Conservation (phyloP, 2,888 invertebrate genomes). For the Drosophila pegasa region DNA sequence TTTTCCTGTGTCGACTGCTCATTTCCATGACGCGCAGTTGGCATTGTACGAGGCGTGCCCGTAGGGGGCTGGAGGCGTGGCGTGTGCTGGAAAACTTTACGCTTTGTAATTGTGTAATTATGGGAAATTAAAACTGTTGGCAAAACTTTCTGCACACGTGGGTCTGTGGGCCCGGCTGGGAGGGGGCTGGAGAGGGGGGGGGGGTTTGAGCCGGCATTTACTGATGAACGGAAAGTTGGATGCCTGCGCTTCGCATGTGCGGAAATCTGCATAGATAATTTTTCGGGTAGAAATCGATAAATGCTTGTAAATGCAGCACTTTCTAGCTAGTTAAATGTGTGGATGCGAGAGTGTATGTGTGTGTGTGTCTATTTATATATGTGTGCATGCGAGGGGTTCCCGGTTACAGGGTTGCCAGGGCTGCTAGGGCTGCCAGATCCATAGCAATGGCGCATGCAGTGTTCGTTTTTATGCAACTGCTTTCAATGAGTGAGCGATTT, state of each 20-base stretch:
- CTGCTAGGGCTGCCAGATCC: slow-evolving; percentile 20
- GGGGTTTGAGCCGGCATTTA: neutral
- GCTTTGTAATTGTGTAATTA: slow-evolving; percentile 82
- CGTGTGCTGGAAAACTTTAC: slow-evolving; percentile 79
- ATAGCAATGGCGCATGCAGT: slow-evolving; percentile 40
- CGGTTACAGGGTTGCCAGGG: slow-evolving; percentile 25
- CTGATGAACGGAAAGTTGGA: slow-evolving; percentile 51
- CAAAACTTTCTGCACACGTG: slow-evolving; percentile 79
- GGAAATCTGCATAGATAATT: slow-evolving; percentile 75
- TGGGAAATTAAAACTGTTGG: slow-evolving; percentile 82
- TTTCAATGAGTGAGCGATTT: slow-evolving; percentile 79
- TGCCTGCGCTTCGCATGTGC: slow-evolving; percentile 61
- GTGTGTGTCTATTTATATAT: neutral
- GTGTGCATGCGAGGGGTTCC: slow-evolving; percentile 1
- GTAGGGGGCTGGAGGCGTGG: slow-evolving; percentile 59
- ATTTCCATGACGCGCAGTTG: slow-evolving; percentile 80
- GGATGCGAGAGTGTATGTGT: neutral
- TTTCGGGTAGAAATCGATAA: slow-evolving; percentile 69
- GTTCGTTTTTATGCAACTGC: slow-evolving; percentile 76
- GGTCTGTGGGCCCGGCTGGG: slow-evolving; percentile 41
- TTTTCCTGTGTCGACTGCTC: slow-evolving; percentile 69
- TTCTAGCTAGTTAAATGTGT: slow-evolving; percentile 16
- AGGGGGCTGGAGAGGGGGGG: slow-evolving; percentile 4
- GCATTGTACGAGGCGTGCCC: slow-evolving; percentile 70
- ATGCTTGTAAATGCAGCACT: slow-evolving; percentile 66